These are phyloP conservation scores for Trachops cirrhosus DNA, from an alignment of 2,797 vertebrate species.

Conservation along the genomic window DNA sequence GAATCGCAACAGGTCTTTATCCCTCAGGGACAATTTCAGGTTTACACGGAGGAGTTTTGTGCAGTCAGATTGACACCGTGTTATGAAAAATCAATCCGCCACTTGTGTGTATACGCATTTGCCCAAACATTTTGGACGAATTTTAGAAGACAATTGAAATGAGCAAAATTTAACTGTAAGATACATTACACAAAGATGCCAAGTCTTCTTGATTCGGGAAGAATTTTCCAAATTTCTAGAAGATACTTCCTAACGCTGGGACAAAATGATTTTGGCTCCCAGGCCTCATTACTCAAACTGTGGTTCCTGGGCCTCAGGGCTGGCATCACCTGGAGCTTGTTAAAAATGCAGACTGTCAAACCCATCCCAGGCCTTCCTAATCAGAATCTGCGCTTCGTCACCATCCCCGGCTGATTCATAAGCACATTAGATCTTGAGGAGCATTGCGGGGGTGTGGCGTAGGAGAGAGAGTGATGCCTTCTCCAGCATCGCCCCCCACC, in stretches of 20 bases:
- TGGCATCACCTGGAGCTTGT: not conserved
- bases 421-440: not conserved
- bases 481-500: not conserved
- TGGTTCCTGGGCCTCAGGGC: not conserved
- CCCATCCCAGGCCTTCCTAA: not conserved
- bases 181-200: not conserved
- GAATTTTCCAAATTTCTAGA: not conserved
- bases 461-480: not conserved
- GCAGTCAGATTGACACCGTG: not conserved
- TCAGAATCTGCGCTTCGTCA: not conserved
- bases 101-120: not conserved
- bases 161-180: not conserved
- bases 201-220: not conserved
- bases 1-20: not conserved
- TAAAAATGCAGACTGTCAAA: not conserved
- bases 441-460: fast-evolving
- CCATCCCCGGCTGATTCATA: not conserved
- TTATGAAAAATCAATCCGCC: slow-evolving; percentile 4
- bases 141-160: not conserved
- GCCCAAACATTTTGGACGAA: not conserved
- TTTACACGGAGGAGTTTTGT: not conserved
- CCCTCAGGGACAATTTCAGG: not conserved
- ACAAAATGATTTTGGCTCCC: not conserved
- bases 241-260: not conserved
- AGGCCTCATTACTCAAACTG: not conserved